phyloP scores from a whole-genome alignment of 2,113 vertebrate genomes.

The Trinectes maculatus region DNA sequence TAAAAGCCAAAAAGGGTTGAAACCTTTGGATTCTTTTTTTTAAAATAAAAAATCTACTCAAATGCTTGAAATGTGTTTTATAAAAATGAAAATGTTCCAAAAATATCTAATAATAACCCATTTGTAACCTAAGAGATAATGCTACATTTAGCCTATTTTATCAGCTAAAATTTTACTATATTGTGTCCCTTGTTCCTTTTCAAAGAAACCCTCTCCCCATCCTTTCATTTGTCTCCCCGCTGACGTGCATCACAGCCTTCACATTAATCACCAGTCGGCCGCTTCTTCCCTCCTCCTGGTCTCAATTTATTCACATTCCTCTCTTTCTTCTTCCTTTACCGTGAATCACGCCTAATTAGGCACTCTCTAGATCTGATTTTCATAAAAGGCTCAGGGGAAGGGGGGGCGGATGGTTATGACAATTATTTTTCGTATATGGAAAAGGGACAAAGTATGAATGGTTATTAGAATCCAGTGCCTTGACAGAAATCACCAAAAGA shows the following conservation, averaged over 20 bases:
- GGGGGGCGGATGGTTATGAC: slow-evolving; percentile 69
- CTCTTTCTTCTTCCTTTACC: slow-evolving; percentile 81
- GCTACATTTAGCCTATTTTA: background rate
- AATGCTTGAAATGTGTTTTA: background rate
- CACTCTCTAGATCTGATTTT: slow-evolving; percentile 81
- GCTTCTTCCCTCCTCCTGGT: slow-evolving; percentile 72
- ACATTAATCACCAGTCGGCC: slow-evolving; percentile 85
- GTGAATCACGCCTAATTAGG: slow-evolving; percentile 86
- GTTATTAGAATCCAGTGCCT: slow-evolving; percentile 71
- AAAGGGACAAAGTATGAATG: slow-evolving; percentile 76
- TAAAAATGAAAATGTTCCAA: background rate
- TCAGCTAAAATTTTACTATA: slow-evolving; percentile 15
- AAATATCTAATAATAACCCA: background rate
- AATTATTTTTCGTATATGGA: slow-evolving; percentile 80
- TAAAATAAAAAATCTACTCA: too few relatives aligned
- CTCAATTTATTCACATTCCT: slow-evolving; percentile 83
- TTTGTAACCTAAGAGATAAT: background rate
- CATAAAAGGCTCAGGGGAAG: slow-evolving; percentile 77
- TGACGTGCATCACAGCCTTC: slow-evolving; percentile 80
- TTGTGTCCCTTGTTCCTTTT: slow-evolving; percentile 33
- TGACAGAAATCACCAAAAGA: slow-evolving; percentile 64
- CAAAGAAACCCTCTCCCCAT: slow-evolving; percentile 50
- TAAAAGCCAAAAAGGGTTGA: too few relatives aligned
- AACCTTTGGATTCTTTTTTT: too few relatives aligned
- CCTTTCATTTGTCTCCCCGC: slow-evolving; percentile 67